Conservation (phyloP, 2,797 vertebrate genomes). For the Pterois miles region DNA sequence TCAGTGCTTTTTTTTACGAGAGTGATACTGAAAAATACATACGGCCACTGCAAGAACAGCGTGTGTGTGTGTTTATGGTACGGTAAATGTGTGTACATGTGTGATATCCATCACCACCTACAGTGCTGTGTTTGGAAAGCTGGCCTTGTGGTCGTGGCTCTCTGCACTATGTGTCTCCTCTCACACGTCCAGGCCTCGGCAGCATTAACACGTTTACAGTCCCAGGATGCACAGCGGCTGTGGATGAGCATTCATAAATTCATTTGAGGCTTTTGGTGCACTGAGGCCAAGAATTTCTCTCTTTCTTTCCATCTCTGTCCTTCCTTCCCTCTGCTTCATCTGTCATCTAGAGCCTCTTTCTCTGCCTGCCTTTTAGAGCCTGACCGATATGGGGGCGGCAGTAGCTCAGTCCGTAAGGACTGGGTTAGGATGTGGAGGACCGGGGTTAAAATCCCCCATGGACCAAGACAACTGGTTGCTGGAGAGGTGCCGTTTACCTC, state of each 20-base stretch:
- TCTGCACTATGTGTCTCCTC: slow-evolving; percentile 39
- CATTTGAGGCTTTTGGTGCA: slow-evolving; percentile 52
- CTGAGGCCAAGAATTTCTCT: slow-evolving; percentile 44
- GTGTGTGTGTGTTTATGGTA: slow-evolving; percentile 37
- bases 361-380: slow-evolving; percentile 22
- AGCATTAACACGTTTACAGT: slow-evolving; percentile 65
- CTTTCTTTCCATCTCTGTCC: slow-evolving; percentile 61
- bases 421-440: too few species aligned
- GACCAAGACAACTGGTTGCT: too few species aligned
- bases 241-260: slow-evolving; percentile 70
- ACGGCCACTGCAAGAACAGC: background rate
- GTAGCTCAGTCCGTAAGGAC: too few species aligned
- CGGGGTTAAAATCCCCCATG: too few species aligned
- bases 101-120: slow-evolving; percentile 67
- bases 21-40: background rate
- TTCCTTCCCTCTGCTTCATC: slow-evolving; percentile 30
- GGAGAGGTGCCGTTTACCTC: too few species aligned
- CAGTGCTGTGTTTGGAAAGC: slow-evolving; percentile 63
- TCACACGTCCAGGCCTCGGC: slow-evolving; percentile 44
- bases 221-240: slow-evolving; percentile 47
- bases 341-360: slow-evolving; percentile 28
- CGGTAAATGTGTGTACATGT: slow-evolving; percentile 52
- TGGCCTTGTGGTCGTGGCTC: slow-evolving; percentile 53
- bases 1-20: background rate
- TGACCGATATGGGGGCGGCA: too few species aligned